These are phyloP conservation scores for Rhinoraja longicauda DNA, from an alignment of 2,797 vertebrate species.

Conservation along the genomic window DNA sequence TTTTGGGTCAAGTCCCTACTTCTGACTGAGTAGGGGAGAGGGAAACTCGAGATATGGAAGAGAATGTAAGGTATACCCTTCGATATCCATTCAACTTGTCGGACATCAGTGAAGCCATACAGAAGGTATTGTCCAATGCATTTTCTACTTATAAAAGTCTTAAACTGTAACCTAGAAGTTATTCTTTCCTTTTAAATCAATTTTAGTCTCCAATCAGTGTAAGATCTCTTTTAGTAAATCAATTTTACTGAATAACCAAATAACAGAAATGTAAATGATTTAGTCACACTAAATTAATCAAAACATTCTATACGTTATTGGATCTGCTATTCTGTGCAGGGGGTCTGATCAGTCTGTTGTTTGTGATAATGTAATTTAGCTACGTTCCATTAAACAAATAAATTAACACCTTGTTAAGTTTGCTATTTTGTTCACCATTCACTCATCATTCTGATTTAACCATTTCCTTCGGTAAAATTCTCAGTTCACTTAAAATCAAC, in stretches of 20 bases:
- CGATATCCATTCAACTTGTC: not conserved
- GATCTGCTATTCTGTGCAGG: not conserved
- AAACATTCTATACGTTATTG: not conserved
- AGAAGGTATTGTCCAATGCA: not conserved
- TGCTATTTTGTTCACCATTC: not conserved
- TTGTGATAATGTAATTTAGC: not conserved
- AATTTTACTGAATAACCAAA: conserved; percentile 15
- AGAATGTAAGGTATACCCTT: too few relatives aligned
- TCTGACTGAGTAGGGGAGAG: too few relatives aligned
- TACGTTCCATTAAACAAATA: not conserved
- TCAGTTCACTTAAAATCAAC: not conserved
- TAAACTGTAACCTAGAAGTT: not conserved
- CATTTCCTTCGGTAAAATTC: not conserved
- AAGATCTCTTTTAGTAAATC: not conserved
- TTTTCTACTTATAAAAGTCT: not conserved
- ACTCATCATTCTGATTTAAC: not conserved
- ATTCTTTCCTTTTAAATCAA: not conserved
- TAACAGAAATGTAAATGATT: conserved; percentile 24
- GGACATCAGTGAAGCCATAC: not conserved
- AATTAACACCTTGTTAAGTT: not conserved
- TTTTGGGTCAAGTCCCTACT: too few relatives aligned
- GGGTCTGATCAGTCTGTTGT: not conserved
- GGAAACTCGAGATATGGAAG: too few relatives aligned
- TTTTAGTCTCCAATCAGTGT: not conserved
- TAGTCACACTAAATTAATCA: not conserved